A percentile compares a stretch with the other conserved stretches of the same genome.
phyloP scores from a whole-genome alignment of 2,113 vertebrate species.

The Chinchilla lanigera region DNA sequence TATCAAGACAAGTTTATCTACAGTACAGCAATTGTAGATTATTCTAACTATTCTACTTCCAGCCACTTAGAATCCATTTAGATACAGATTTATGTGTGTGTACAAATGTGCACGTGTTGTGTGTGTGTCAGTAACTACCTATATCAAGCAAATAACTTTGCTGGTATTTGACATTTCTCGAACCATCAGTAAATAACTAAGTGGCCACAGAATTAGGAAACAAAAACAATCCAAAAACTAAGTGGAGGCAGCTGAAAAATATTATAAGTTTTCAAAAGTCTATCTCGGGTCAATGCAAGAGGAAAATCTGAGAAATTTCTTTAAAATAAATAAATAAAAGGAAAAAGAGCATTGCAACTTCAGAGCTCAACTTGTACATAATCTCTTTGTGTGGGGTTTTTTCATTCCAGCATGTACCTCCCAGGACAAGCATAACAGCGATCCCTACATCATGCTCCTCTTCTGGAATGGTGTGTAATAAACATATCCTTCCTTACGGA shows the following conservation, averaged over 20 bases:
- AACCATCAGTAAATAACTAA: constrained; percentile 56
- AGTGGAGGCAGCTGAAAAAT: constrained; percentile 74
- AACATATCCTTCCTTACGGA: constrained; percentile 43
- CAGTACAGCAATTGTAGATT: neutral
- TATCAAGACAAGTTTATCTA: constrained; percentile 26
- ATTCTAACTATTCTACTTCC: neutral
- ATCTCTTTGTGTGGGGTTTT: constrained; percentile 82
- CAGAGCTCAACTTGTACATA: constrained; percentile 66
- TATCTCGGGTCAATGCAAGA: constrained; percentile 66
- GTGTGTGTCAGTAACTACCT: neutral
- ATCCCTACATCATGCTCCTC: constrained; percentile 66
- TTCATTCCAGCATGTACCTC: constrained; percentile 70
- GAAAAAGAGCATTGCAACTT: constrained; percentile 72
- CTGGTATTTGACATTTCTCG: constrained; percentile 31
- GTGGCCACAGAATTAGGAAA: constrained; percentile 65
- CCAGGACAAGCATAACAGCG: constrained; percentile 51
- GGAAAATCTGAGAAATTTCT: constrained; percentile 77
- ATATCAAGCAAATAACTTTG: constrained; percentile 10
- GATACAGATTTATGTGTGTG: neutral
- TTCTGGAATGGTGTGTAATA: constrained; percentile 53
- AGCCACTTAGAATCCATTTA: neutral
- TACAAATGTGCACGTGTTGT: neutral
- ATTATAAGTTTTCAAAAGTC: constrained; percentile 72
- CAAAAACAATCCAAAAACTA: constrained; percentile 68
- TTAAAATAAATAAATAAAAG: constrained; percentile 64